Evolutionary conservation across 2,113 vertebrate species (phyloP), one percentile per base, ranked within the genome.

Genomic region (Neodontobutis hainanensis): DNA sequence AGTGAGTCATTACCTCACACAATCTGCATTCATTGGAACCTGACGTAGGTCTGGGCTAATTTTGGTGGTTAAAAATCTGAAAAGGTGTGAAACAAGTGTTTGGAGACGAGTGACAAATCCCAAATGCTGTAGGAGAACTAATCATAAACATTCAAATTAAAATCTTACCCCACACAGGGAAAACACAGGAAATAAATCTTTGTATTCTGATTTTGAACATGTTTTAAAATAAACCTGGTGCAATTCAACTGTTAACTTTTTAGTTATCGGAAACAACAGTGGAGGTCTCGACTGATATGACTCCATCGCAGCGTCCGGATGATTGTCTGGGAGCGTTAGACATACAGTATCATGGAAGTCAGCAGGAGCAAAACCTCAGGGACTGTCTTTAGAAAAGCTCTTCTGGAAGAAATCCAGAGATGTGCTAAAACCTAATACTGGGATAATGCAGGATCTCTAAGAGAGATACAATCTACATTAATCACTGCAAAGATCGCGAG

Each of bases 391-490:
- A 55, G 61, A 69, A 69, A 68, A 64, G 50, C 75, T 66, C 19
- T 55, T 38, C 69, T 82, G 68, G 75, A 76, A 35, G 19, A 61
- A 73, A 53, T 82, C 73, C 76, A 83, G 53, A 55, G 35, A 38
- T 47, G 44, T 49, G 53, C 68, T 84, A 69, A 81, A 87, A 85
- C 65, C 43, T 55, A 65, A 83, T 35, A 75, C 75, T 52, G 48
- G 32, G 8, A 61, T 35, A 35, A 65, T 40, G 49, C 68, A 58
- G 59, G 40, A 55, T 53, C 1, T 27, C 19, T 73, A 61, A 14
- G 51, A 73, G 46, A 70, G 56, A 65, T 1, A 44, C 11, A 38
- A 12, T 45, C 34, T 4, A 16, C 56, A 83, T 77, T 56, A 44
- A 79, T 68, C 65, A 44, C 19, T n/a, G 44, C 8, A 38, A 14